phyloP scores from a whole-genome alignment of 2,113 vertebrate species.

The Chionomys nivalis region DNA sequence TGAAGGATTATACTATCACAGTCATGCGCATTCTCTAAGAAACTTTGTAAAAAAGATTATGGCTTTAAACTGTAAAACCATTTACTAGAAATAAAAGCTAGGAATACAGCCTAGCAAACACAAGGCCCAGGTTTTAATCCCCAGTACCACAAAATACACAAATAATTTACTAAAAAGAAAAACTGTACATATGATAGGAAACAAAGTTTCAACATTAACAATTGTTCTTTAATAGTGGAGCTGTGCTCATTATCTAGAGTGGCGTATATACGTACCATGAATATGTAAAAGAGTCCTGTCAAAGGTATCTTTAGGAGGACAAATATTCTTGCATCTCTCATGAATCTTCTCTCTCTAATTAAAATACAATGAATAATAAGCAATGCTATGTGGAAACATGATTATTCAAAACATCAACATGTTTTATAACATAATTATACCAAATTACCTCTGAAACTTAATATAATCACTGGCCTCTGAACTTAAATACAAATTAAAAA shows the following conservation, averaged over 20 bases:
- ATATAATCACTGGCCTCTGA: constrained; percentile 41
- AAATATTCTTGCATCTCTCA: constrained; percentile 94
- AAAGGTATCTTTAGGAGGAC: constrained; percentile 92
- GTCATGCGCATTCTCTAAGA: constrained; percentile 34
- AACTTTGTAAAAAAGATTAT: constrained; percentile 38
- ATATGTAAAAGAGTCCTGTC: constrained; percentile 89
- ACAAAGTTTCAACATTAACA: constrained; percentile 15
- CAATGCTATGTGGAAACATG: constrained; percentile 51
- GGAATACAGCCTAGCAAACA: neutral
- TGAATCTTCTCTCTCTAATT: constrained; percentile 95
- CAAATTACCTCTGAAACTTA: constrained; percentile 59
- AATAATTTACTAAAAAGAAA: constrained; percentile 46
- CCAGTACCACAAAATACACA: neutral
- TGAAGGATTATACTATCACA: constrained; percentile 42
- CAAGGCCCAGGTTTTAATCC: neutral
- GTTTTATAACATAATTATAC: constrained; percentile 42
- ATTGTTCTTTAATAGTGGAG: constrained; percentile 56
- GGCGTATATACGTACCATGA: constrained; percentile 88
- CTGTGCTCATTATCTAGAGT: constrained; percentile 52
- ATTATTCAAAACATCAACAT: constrained; percentile 58
- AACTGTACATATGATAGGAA: constrained; percentile 17
- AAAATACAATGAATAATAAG: constrained; percentile 71
- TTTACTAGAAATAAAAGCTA: neutral
- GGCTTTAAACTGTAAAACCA: constrained; percentile 14
- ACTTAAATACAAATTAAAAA: constrained; percentile 58